These are phyloP conservation scores for Meles meles DNA, from an alignment of 2,113 vertebrate species.

Conservation along the genomic window DNA sequence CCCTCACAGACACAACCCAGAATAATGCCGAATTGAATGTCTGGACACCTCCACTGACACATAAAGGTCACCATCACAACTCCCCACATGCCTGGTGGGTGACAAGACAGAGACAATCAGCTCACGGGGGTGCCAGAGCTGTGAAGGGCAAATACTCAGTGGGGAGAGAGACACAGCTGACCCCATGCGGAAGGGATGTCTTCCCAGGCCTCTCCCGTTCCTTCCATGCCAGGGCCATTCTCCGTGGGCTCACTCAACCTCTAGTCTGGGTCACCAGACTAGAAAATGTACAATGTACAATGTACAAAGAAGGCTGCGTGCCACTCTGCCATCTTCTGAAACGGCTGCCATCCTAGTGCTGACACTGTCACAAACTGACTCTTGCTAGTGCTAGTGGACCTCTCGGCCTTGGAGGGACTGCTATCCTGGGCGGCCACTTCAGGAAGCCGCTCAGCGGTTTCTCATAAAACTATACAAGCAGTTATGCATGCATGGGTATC, in stretches of 20 bases:
- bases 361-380: background rate
- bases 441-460: background rate
- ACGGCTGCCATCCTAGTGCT: background rate
- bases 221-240: background rate
- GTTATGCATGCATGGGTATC: background rate
- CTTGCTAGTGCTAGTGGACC: background rate
- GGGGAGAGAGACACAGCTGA: background rate
- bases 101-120: background rate
- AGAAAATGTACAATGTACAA: too few relatives aligned
- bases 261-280: background rate
- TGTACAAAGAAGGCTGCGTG: too few relatives aligned
- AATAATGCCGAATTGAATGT: background rate
- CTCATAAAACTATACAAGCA: background rate
- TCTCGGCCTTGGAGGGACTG: background rate
- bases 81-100: background rate
- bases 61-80: background rate
- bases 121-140: background rate
- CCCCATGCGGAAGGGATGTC: background rate
- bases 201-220: background rate
- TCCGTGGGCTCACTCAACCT: background rate
- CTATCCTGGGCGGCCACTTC: background rate
- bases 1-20: background rate
- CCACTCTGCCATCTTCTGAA: rapidly evolving
- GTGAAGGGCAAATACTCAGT: background rate
- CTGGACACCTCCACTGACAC: background rate